Conservation (phyloP, 2,113 vertebrate species). For the Silurus meridionalis region DNA sequence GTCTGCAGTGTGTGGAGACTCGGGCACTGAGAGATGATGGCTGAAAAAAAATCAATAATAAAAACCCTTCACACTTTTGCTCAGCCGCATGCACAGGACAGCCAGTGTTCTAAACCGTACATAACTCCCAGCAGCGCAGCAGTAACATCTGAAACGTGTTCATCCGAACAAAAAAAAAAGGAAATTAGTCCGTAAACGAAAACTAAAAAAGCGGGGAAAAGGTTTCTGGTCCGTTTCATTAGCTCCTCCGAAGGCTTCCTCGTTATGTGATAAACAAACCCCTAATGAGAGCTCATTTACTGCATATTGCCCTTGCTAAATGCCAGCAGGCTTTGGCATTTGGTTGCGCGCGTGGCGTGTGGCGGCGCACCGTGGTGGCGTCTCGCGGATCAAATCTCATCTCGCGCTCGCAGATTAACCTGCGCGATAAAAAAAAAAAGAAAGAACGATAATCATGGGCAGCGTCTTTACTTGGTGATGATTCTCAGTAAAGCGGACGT, state of each 20-base stretch:
- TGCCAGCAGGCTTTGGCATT: conserved; percentile 57
- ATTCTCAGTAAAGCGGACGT: conserved; percentile 40
- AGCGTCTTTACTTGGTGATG: conserved; percentile 29
- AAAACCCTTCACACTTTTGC: background rate
- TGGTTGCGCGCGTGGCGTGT: conserved; percentile 45
- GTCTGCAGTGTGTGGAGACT: conserved; percentile 12
- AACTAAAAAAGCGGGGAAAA: conserved; percentile 35
- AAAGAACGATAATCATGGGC: background rate
- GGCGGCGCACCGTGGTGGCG: conserved; percentile 37
- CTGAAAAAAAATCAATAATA: background rate
- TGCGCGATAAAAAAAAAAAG: conserved; percentile 8
- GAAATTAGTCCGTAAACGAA: conserved; percentile 41
- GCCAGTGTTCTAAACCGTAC: background rate
- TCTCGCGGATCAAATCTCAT: conserved; percentile 14
- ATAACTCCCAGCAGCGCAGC: background rate
- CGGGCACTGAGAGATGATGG: background rate
- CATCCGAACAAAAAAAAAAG: background rate
- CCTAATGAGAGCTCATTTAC: conserved; percentile 66
- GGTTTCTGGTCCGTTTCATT: conserved; percentile 46
- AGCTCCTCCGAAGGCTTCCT: conserved; percentile 47
- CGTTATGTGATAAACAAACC: conserved; percentile 63
- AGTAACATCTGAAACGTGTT: background rate
- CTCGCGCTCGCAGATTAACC: background rate
- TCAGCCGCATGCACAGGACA: conserved; percentile 8
- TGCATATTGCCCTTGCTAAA: conserved; percentile 57